Conservation (phyloP, 2,888 invertebrate genomes). For the Drosophila yooni region DNA sequence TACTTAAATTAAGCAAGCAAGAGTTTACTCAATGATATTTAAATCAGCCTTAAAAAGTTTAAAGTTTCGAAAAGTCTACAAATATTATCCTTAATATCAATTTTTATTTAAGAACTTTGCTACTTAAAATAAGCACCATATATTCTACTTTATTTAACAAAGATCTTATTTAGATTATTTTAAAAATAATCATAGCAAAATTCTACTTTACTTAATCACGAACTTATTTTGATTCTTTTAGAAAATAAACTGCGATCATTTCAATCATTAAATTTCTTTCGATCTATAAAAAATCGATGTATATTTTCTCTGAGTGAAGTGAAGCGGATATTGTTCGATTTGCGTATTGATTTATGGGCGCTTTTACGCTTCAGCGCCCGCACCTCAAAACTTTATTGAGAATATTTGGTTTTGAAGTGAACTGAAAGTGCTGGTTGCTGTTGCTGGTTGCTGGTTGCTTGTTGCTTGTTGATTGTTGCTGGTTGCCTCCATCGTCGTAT, state of each 20-base stretch:
- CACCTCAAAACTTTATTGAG: conserved; percentile 19
- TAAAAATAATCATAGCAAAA: background rate
- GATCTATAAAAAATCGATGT: background rate
- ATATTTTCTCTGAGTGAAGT: conserved; percentile 21
- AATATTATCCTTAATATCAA: too few relatives aligned
- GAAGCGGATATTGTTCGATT: conserved; percentile 60
- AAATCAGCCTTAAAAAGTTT: too few relatives aligned
- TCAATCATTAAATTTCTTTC: background rate
- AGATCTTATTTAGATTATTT: background rate
- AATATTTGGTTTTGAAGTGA: background rate
- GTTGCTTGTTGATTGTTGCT: conserved; percentile 4
- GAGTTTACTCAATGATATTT: too few relatives aligned
- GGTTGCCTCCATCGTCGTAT: conserved; percentile 37
- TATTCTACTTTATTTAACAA: background rate
- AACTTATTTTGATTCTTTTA: background rate
- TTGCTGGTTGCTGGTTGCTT: conserved; percentile 11
- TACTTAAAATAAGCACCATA: background rate
- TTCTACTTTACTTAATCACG: background rate
- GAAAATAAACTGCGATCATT: background rate
- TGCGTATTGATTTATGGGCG: conserved; percentile 65
- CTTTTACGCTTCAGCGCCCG: conserved; percentile 41
- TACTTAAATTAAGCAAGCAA: too few relatives aligned
- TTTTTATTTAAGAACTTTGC: background rate
- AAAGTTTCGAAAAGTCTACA: too few relatives aligned
- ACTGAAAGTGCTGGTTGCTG: conserved; percentile 3